Evolutionary conservation across 2,113 vertebrate genomes (phyloP), one percentile per base, ranked within the genome.

Genomic region (Zosterops pallidus): DNA sequence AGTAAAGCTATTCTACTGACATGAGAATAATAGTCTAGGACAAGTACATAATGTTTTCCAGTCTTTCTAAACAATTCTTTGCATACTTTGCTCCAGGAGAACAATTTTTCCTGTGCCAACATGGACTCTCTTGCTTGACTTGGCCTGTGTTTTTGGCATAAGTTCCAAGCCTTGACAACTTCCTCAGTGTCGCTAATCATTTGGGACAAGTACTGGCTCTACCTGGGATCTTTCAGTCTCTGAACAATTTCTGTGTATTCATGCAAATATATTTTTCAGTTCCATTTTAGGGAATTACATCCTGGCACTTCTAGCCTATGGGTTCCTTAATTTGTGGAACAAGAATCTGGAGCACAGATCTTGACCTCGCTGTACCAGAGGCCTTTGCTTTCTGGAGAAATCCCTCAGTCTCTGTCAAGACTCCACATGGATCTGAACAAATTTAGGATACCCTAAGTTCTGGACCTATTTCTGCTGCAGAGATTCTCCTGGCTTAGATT

Each of bases 1-100:
- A 44, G 72, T 81, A 89, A 94, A 93, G 80, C 91, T 92, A 75
- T 89, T 69, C 95, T 86, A 75, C 60, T 94, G 94, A 94, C 86
- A 92, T 56, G 91, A 94, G 76, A 94, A 95, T 96, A 96, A 96
- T 92, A 86, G 91, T 75, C 86, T 91, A 84, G 95, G 95, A 95
- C 95, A 97, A 95, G 94, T 71, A 92, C 94, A 91, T 86, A 90
- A 95, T 81, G 89, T 94, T 92, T 95, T 71, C 35, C 86, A 81
- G 83, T 84, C 80, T 78, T 84, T 92, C 91, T 86, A 96, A 97
- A 89, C 91, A 94, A 90, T 94, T 81, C 56, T 52, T 28, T 86
- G 42, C 72, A 78, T 70, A 75, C 72, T 93, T 95, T 90, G 64
- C 89, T 94, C 80, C 72, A 78, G 92, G 83, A 97, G 64, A 93